Percentiles rank a stretch among this genome's conserved stretches.
Conservation (phyloP, 2,888 invertebrate genomes). For the Ormyrus thymus region DNA sequence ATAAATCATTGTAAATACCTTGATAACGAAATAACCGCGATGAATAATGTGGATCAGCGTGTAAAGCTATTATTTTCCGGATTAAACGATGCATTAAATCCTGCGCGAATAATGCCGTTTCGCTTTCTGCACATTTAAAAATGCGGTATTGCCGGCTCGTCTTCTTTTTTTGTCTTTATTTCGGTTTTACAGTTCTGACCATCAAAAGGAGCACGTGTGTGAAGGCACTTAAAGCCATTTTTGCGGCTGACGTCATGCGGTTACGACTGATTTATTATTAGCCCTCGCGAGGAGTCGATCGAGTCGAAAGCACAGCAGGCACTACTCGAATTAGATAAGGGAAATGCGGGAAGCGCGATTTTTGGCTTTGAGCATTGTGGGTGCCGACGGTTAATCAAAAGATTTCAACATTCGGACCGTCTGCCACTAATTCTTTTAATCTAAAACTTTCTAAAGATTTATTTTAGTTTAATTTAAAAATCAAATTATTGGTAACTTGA, state of each 20-base stretch:
- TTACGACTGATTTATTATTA: conserved; percentile 14
- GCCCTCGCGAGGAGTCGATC: conserved; percentile 7
- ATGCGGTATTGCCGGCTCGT: too few species aligned
- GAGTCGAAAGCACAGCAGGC: background rate
- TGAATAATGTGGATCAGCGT: conserved; percentile 28
- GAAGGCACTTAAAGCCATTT: background rate
- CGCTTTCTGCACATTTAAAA: too few species aligned
- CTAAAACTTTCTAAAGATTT: too few species aligned
- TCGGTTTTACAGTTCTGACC: too few species aligned
- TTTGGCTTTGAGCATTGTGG: background rate
- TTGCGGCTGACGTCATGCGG: conserved; percentile 4
- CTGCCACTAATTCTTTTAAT: too few species aligned
- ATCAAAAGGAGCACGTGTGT: too few species aligned
- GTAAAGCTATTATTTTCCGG: conserved; percentile 10
- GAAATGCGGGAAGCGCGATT: too few species aligned
- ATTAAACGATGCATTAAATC: too few species aligned
- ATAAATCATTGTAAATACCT: conserved; percentile 34
- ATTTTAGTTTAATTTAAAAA: too few species aligned
- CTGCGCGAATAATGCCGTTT: too few species aligned
- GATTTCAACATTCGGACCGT: background rate
- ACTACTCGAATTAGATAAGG: background rate
- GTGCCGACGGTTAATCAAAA: background rate
- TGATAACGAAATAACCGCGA: conserved; percentile 4
- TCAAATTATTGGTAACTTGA: too few species aligned
- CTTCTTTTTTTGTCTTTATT: too few species aligned